A percentile compares a stretch with the other conserved stretches of the same genome.
phyloP scores from a whole-genome alignment of 2,113 vertebrate genomes.

The Scytalopus superciliaris region DNA sequence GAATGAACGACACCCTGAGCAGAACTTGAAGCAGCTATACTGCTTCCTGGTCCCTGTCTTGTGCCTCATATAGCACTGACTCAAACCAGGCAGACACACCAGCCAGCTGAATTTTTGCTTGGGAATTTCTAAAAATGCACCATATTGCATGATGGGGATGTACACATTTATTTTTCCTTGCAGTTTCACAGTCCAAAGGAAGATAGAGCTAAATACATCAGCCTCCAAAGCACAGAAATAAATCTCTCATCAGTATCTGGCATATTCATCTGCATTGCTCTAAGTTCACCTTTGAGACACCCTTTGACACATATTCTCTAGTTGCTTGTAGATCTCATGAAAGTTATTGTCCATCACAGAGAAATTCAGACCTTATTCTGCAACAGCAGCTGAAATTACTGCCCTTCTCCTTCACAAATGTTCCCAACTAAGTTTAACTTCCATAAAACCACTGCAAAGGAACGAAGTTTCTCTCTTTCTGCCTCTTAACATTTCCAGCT shows the following conservation, averaged over 20 bases:
- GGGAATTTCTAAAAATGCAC: neutral
- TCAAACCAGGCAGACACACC: neutral
- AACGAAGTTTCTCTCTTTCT: neutral
- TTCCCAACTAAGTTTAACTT: neutral
- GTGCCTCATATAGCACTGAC: neutral
- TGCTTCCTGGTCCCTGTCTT: neutral
- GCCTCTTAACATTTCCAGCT: neutral
- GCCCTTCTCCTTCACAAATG: neutral
- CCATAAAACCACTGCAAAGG: neutral
- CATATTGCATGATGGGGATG: neutral
- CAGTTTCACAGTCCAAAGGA: neutral
- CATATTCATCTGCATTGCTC: neutral
- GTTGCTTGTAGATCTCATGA: neutral
- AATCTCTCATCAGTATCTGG: neutral
- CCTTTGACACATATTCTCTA: neutral
- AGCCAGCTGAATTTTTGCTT: neutral
- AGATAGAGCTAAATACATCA: neutral
- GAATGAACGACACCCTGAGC: neutral
- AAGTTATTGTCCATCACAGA: neutral
- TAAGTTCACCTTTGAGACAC: neutral
- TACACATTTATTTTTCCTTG: neutral
- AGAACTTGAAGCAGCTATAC: neutral
- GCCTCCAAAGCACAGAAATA: neutral
- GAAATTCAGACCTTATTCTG: neutral
- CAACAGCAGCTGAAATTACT: neutral